phyloP scores from a whole-genome alignment of 2,797 vertebrate genomes.

The Karalla daura region DNA sequence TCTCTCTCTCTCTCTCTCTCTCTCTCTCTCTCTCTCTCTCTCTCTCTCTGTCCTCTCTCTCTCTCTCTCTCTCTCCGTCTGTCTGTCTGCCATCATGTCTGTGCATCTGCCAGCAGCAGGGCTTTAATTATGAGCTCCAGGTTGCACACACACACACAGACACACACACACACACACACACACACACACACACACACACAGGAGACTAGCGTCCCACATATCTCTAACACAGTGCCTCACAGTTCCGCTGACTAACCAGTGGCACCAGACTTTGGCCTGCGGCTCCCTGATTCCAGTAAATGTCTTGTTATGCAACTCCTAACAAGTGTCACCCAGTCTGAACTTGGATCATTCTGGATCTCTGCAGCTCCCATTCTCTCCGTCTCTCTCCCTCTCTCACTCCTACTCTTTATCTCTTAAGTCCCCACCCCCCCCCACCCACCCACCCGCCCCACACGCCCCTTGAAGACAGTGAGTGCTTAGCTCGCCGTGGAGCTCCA shows the following conservation, averaged over 20 bases:
- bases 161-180: slow-evolving; percentile 16
- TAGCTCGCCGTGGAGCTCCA: not conserved
- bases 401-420: slow-evolving; percentile 28
- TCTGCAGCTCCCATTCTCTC: slow-evolving; percentile 15
- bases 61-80: slow-evolving; percentile 68
- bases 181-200: slow-evolving; percentile 34
- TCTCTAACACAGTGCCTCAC: slow-evolving; percentile 73
- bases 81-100: slow-evolving; percentile 72
- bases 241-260: slow-evolving; percentile 85
- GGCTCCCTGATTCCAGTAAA: slow-evolving; percentile 86
- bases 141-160: slow-evolving; percentile 45
- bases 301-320: slow-evolving; percentile 84
- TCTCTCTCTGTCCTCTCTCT: slow-evolving; percentile 66
- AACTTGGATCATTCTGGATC: slow-evolving; percentile 68
- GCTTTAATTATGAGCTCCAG: slow-evolving; percentile 83
- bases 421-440: too few species aligned
- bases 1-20: slow-evolving; percentile 70
- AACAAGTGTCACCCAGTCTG: slow-evolving; percentile 84
- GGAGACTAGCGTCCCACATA: slow-evolving; percentile 67
- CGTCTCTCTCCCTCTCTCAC: slow-evolving; percentile 11
- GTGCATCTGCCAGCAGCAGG: slow-evolving; percentile 76
- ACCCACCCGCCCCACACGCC: too few species aligned
- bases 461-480: slow-evolving; percentile 32
- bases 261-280: slow-evolving; percentile 85
- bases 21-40: slow-evolving; percentile 67